phyloP scores from a whole-genome alignment of 1,140 invertebrate species.

The Neodiprion virginianus region DNA sequence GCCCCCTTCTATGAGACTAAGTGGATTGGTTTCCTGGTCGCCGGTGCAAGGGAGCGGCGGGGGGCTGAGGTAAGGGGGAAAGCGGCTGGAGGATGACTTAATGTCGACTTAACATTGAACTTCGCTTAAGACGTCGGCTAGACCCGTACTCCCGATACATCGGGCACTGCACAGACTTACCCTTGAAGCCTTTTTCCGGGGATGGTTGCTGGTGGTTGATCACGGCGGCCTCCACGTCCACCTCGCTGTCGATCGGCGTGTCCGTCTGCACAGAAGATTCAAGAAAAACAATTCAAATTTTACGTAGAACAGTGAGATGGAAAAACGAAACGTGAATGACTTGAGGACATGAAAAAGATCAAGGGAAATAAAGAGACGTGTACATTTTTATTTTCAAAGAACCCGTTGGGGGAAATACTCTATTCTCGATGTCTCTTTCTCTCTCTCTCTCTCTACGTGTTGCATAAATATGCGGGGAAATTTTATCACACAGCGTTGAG shows the following conservation, averaged over 20 bases:
- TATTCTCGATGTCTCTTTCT: background rate
- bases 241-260: conserved; percentile 48
- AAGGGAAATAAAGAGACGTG: no score
- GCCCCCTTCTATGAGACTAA: conserved; percentile 22
- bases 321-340: background rate
- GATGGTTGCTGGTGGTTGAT: conserved; percentile 47
- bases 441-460: conserved; percentile 4
- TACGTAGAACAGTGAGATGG: background rate
- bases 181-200: conserved; percentile 59
- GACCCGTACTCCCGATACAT: conserved; percentile 7
- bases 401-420: no score
- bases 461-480: conserved; percentile 15
- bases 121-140: background rate
- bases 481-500: background rate
- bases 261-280: conserved; percentile 52
- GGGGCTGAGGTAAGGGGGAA: conserved; percentile 19
- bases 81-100: conserved; percentile 9
- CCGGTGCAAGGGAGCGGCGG: conserved; percentile 18
- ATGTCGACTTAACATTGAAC: conserved; percentile 1
- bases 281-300: conserved; percentile 8
- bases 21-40: background rate
- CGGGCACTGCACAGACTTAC: conserved; percentile 35
- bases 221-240: conserved; percentile 47
- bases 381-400: no score
- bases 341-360: no score